Conservation (phyloP, 1,140 invertebrate species). For the Danaus plexippus region DNA sequence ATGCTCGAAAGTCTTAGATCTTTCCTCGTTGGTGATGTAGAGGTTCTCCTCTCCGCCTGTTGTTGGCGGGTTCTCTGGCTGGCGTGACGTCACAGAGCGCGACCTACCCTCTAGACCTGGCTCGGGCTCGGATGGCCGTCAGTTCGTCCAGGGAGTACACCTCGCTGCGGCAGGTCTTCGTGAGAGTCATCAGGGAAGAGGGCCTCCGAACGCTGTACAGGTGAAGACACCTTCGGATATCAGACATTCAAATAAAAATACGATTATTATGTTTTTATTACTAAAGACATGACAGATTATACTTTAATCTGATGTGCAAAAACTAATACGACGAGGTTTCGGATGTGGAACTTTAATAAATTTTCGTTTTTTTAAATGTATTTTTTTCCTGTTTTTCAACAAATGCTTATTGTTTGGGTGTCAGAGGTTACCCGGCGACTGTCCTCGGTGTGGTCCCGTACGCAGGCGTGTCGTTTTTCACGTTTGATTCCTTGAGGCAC, state of each 20-base stretch:
- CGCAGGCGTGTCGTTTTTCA: constrained; percentile 97
- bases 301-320: too few species aligned
- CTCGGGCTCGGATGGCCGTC: constrained; percentile 97
- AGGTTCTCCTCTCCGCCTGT: constrained; percentile 68
- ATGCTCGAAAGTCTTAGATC: too few species aligned
- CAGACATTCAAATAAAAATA: too few species aligned
- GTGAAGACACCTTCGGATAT: constrained; percentile 50
- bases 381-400: too few species aligned
- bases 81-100: constrained; percentile 92
- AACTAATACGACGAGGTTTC: too few species aligned
- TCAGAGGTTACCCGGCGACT: constrained; percentile 88
- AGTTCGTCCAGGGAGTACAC: constrained; percentile 55
- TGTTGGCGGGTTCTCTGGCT: constrained; percentile 93
- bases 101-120: constrained; percentile 97
- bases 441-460: constrained; percentile 96
- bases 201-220: constrained; percentile 84
- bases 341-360: too few species aligned
- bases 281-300: too few species aligned
- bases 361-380: too few species aligned
- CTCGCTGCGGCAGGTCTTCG: constrained; percentile 81
- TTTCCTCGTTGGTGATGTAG: constrained; percentile 17
- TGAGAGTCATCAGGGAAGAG: constrained; percentile 85
- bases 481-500: constrained; percentile 95
- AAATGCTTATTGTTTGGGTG: background rate
- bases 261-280: too few species aligned